Percentiles rank a stretch among this genome's conserved stretches.
Evolutionary conservation across 1,140 invertebrate genomes (phyloP).

Genomic region (Drosophila repleta): DNA sequence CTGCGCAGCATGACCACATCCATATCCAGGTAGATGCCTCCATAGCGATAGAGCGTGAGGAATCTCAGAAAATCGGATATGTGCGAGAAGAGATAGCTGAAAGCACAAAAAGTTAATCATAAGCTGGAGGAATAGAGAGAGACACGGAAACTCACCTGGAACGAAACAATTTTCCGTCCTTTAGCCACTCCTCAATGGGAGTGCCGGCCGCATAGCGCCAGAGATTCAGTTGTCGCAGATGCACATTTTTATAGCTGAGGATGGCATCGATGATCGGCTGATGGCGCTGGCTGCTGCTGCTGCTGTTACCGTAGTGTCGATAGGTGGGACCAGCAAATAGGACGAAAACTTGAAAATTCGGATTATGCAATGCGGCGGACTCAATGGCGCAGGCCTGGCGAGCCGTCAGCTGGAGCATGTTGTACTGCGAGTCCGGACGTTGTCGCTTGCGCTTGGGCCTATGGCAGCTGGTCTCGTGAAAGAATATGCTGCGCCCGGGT

Average conservation of each 20-base stretch:
- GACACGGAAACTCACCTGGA: constrained; percentile 77
- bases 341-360: constrained; percentile 86
- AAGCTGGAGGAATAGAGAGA: not conserved
- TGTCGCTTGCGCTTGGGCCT: constrained; percentile 18
- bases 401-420: constrained; percentile 82
- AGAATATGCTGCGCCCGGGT: constrained; percentile 85
- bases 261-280: constrained; percentile 83
- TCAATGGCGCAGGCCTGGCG: constrained; percentile 89
- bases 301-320: constrained; percentile 44
- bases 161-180: constrained; percentile 85
- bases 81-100: constrained; percentile 85
- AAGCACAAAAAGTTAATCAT: not conserved
- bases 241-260: constrained; percentile 86
- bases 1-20: constrained; percentile 89
- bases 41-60: constrained; percentile 90
- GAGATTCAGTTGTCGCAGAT: constrained; percentile 86
- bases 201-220: constrained; percentile 86
- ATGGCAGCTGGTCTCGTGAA: constrained; percentile 86
- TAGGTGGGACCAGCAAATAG: constrained; percentile 85
- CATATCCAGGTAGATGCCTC: constrained; percentile 91
- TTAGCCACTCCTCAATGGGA: constrained; percentile 87
- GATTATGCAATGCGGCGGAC: constrained; percentile 87
- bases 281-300: constrained; percentile 10
- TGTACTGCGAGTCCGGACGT: constrained; percentile 24
- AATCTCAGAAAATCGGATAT: constrained; percentile 89